Base-by-base conservation (phyloP, 2,797 vertebrate species). In the Gymnoscopelus braueri region DNA sequence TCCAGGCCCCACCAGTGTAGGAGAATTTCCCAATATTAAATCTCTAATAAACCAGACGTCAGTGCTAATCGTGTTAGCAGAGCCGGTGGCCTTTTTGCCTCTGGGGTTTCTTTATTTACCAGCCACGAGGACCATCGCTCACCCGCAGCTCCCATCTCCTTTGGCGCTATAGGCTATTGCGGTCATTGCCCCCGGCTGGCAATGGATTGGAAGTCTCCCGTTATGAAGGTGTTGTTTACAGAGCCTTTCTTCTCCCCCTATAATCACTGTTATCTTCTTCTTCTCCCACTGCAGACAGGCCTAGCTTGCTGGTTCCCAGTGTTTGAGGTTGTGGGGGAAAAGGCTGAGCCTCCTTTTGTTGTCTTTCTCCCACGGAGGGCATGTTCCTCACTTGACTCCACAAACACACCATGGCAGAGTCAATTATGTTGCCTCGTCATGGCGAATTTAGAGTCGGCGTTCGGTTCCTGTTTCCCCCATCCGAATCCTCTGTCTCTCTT, bases 31-130 rank as follows among this genome's bases (percentile, higher is more conserved):
- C 79, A 70, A 74, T 60, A 70, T 63, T 78, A 65, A 47, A 72
- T 65, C 14, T 68, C 9, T 48, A 62, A 75, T 77, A 73, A 84
- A 74, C 65, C 80, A 83, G 72, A 75, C 54, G 74, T 71, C 59
- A 70, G 26, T 23, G 52, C 39, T 78, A 69, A 78, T 74, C 32
- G 9, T 56, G 56, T 50, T 19, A 77, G 70, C 39, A 72, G 71
- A 77, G 32, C 14, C 57, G 47, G 5, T 55, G 5, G 39, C 39
- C 9, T 44, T 63, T 4, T 71, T 72, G 63, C 57, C 15, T 26
- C 10, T 0, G 39, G 2, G 39, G 1, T 54, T 65, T 66, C 56
- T 84, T 80, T 66, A 64, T 70, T 75, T 14, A 44, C 24, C 48
- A n/a, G 52, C 50, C 60, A 52, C 50, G 26, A 5, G 60, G 26